Conservation (phyloP, 1,140 invertebrate species). For the Zaprionus camerounensis region DNA sequence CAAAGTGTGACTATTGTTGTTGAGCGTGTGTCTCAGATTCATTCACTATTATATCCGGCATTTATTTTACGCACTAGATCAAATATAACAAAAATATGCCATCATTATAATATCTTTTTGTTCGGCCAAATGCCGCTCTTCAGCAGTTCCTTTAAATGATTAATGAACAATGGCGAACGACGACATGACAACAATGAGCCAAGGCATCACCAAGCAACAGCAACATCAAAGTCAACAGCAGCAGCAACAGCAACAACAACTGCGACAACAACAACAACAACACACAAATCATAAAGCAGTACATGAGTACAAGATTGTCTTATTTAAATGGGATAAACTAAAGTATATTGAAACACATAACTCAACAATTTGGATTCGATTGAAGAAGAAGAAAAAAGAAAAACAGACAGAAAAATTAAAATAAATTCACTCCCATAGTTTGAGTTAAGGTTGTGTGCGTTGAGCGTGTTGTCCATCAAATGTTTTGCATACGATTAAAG, state of each 20-base stretch:
- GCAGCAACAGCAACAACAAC: constrained; percentile 16
- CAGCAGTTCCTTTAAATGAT: constrained; percentile 72
- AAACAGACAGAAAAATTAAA: constrained; percentile 34
- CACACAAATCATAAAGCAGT: constrained; percentile 14
- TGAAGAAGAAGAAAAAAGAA: constrained; percentile 40
- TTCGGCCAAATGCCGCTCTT: constrained; percentile 46
- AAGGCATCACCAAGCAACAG: constrained; percentile 19
- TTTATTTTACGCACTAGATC: constrained; percentile 63
- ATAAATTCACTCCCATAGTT: constrained; percentile 35
- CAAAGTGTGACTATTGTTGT: constrained; percentile 25
- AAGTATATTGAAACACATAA: constrained; percentile 62
- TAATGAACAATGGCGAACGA: constrained; percentile 62
- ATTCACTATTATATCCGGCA: constrained; percentile 66
- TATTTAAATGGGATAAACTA: constrained; percentile 49
- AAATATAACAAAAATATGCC: constrained; percentile 50
- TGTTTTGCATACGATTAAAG: constrained; percentile 80
- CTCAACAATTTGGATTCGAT: constrained; percentile 56
- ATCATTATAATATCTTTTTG: constrained; percentile 67
- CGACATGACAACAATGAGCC: constrained; percentile 45
- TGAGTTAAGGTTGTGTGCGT: constrained; percentile 31
- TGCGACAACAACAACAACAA: constrained; percentile 8
- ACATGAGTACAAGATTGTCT: constrained; percentile 5
- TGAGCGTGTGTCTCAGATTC: constrained; percentile 32
- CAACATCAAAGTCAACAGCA: constrained; percentile 21
- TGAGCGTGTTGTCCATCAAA: constrained; percentile 76